Base-by-base conservation (phyloP, 2,888 invertebrate genomes). In the Sabatieria punctata region DNA sequence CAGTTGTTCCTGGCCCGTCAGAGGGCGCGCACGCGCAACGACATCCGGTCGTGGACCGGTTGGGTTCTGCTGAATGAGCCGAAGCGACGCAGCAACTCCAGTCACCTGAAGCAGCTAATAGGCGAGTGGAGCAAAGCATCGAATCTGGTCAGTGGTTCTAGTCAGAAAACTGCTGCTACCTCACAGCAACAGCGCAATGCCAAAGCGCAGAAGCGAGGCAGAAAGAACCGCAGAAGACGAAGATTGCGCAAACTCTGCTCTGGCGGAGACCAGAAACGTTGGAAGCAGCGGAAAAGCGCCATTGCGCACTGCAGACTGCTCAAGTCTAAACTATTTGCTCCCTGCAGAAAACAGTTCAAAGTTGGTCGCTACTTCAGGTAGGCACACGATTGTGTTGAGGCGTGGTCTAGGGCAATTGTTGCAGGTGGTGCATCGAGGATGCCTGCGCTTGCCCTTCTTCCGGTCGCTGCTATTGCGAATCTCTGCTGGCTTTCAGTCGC, bases 401-500 rank as follows among this genome's bases (percentile, higher is more conserved):
- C n/a, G n/a, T n/a, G n/a, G n/a, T n/a, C n/a, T n/a, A n/a, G n/a
- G n/a, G n/a, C n/a, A 64, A 67, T 57, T 22, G 15, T 36, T 25
- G 41, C 57, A 73, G 73, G 63, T 81, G 86, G 11, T 89, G 89
- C 65, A 75, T 79, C 57, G 73, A 80, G 65, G 86, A 86, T 64
- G 81, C 85, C 70, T 85, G 86, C 63, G 83, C 85, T 60, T 89
- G 88, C 66, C 78, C 81, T 2, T 75, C 75, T 15, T 75, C 76
- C 48, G 63, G 65, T 41, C 74, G 76, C 59, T 89, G 89, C 59
- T 82, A 85, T 65, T 89, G 89, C 67, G 85, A 86, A 55, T 81
- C 85, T 51, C 78, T 88, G 60, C 78, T 79, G 46, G 88, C 88
- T 2, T 89, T 88, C 63, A 82, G 82, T 1, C 78, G 84, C 54